Percentiles rank a stretch among this genome's conserved stretches.
phyloP scores from a whole-genome alignment of 2,888 invertebrate genomes.

The Parnassius glacialis region DNA sequence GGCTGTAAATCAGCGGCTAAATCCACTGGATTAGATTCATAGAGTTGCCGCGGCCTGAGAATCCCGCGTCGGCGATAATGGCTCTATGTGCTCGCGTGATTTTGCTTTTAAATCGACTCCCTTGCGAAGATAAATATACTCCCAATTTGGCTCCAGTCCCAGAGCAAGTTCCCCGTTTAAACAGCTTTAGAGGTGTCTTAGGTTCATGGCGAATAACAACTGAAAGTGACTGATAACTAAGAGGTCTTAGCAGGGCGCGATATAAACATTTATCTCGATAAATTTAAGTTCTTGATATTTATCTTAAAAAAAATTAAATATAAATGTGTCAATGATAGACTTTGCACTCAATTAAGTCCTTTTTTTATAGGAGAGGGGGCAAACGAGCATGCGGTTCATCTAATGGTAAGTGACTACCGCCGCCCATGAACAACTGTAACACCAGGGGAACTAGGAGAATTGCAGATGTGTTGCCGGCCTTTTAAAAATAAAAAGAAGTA shows the following conservation, averaged over 20 bases:
- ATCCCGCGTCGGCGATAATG: constrained; percentile 73
- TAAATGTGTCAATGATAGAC: neutral
- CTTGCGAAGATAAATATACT: constrained; percentile 73
- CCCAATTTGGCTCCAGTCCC: constrained; percentile 61
- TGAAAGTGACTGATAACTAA: constrained; percentile 67
- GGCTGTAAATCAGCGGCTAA: constrained; percentile 81
- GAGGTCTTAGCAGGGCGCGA: constrained; percentile 36
- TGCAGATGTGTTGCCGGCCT: too few relatives aligned
- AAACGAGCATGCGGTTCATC: too few relatives aligned
- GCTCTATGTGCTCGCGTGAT: constrained; percentile 78
- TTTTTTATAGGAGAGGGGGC: too few relatives aligned
- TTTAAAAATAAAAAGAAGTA: too few relatives aligned
- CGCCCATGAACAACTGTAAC: too few relatives aligned
- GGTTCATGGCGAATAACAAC: constrained; percentile 65
- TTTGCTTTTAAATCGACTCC: constrained; percentile 79
- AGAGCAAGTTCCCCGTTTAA: constrained; percentile 65
- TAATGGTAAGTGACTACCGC: too few relatives aligned
- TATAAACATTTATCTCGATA: constrained; percentile 27
- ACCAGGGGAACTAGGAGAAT: too few relatives aligned
- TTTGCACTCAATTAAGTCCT: too few relatives aligned
- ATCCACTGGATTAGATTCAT: constrained; percentile 81
- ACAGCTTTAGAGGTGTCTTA: constrained; percentile 62
- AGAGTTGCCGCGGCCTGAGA: constrained; percentile 78
- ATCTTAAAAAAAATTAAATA: neutral
- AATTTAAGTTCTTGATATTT: constrained; percentile 15